phyloP scores from a whole-genome alignment of 2,797 vertebrate species.

The Petrocephalus schoutedeni region DNA sequence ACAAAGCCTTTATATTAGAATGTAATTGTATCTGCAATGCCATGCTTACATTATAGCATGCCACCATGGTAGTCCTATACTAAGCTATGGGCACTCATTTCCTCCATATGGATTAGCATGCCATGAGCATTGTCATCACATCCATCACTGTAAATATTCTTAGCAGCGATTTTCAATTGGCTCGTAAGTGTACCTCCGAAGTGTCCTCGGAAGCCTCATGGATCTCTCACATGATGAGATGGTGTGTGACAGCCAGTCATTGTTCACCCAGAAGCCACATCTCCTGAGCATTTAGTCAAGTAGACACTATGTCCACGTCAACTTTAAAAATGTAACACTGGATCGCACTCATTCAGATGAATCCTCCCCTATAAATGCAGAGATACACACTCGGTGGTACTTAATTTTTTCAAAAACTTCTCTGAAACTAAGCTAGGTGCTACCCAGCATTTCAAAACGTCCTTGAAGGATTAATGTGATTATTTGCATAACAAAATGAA shows the following conservation, averaged over 20 bases:
- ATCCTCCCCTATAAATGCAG: background rate
- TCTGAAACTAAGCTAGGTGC: background rate
- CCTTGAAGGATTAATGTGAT: background rate
- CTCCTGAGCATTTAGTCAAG: background rate
- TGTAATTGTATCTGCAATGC: background rate
- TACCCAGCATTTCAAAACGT: background rate
- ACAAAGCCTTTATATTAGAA: background rate
- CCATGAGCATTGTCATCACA: background rate
- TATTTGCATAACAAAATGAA: background rate
- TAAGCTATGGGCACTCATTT: background rate
- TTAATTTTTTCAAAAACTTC: background rate
- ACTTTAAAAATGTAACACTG: background rate
- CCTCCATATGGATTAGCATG: background rate
- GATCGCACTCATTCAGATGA: background rate
- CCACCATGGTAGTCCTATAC: background rate
- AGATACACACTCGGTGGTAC: background rate
- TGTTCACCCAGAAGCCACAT: slow-evolving; percentile 2
- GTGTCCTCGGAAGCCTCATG: background rate
- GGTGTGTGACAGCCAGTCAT: background rate
- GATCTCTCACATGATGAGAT: background rate
- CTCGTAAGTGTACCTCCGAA: background rate
- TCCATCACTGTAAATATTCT: background rate
- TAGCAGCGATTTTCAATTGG: background rate
- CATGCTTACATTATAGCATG: background rate
- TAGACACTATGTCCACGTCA: background rate